phyloP scores from a whole-genome alignment of 2,113 vertebrate genomes.

The Periophthalmodon schlosseri region DNA sequence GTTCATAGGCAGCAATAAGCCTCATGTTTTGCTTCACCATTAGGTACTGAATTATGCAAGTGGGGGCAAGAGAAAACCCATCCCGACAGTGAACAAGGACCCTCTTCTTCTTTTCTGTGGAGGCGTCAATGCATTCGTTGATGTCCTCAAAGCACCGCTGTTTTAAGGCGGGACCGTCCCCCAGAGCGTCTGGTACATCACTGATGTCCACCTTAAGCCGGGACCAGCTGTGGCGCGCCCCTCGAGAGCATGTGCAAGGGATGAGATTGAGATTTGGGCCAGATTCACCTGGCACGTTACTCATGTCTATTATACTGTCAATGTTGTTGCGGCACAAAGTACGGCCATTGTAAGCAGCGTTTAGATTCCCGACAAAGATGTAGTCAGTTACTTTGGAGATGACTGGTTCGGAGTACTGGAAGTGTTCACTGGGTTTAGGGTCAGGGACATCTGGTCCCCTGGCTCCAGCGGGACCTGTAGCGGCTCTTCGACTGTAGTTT shows the following conservation, averaged over 20 bases:
- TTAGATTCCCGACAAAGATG: conserved; percentile 81
- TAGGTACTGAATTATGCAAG: conserved; percentile 80
- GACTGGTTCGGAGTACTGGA: conserved; percentile 74
- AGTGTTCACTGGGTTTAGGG: conserved; percentile 60
- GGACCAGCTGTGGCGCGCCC: conserved; percentile 80
- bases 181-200: conserved; percentile 56
- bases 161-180: conserved; percentile 59
- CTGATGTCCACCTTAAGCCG: conserved; percentile 78
- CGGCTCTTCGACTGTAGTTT: conserved; percentile 67
- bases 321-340: conserved; percentile 78
- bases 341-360: conserved; percentile 72
- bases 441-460: conserved; percentile 38
- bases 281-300: conserved; percentile 68
- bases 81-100: conserved; percentile 82
- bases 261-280: conserved; percentile 69
- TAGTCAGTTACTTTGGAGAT: conserved; percentile 79
- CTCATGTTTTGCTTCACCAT: conserved; percentile 82
- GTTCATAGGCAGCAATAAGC: conserved; percentile 80
- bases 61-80: conserved; percentile 78
- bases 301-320: conserved; percentile 81
- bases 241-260: conserved; percentile 76
- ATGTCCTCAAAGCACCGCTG: conserved; percentile 79
- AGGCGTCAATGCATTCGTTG: conserved; percentile 81
- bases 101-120: conserved; percentile 74
- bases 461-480: conserved; percentile 54